A percentile compares a stretch with the other conserved stretches of the same genome.
phyloP scores from a whole-genome alignment of 2,888 invertebrate genomes.

The Tachina grossa region DNA sequence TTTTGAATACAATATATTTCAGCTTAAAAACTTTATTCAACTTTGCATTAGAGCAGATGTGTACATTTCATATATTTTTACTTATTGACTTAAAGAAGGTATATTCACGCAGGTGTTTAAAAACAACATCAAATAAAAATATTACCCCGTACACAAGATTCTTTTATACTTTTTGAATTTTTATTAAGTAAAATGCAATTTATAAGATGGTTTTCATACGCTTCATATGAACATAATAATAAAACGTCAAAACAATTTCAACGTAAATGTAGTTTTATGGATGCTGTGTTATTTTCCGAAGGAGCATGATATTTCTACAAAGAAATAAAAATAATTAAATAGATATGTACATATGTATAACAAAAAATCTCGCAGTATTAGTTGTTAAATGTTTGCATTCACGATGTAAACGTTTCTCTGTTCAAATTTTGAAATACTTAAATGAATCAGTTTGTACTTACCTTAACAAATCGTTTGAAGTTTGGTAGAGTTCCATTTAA shows the following conservation, averaged over 20 bases:
- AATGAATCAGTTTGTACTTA: constrained; percentile 60
- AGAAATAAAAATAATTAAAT: constrained; percentile 21
- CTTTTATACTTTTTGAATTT: constrained; percentile 5
- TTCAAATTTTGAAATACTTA: neutral
- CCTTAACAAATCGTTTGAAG: constrained; percentile 81
- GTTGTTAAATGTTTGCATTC: neutral
- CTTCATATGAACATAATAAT: constrained; percentile 11
- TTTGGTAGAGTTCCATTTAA: constrained; percentile 73
- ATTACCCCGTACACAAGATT: neutral
- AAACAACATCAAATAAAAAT: neutral
- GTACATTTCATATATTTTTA: constrained; percentile 1
- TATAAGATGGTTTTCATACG: neutral
- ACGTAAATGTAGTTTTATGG: constrained; percentile 59
- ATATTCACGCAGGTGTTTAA: neutral
- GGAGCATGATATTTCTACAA: constrained; percentile 62
- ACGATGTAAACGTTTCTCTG: neutral
- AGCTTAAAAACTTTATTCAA: too few relatives aligned
- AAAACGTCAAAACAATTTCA: constrained; percentile 24
- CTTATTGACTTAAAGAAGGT: neutral
- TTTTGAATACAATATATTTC: too few relatives aligned
- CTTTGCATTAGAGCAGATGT: too few relatives aligned
- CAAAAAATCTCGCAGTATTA: neutral
- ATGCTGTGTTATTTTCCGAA: constrained; percentile 30
- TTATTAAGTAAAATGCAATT: neutral
- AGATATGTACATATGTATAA: neutral